A percentile compares a stretch with the other conserved stretches of the same genome.
phyloP scores from a whole-genome alignment of 2,113 vertebrate genomes.

The Falcunculus frontatus region DNA sequence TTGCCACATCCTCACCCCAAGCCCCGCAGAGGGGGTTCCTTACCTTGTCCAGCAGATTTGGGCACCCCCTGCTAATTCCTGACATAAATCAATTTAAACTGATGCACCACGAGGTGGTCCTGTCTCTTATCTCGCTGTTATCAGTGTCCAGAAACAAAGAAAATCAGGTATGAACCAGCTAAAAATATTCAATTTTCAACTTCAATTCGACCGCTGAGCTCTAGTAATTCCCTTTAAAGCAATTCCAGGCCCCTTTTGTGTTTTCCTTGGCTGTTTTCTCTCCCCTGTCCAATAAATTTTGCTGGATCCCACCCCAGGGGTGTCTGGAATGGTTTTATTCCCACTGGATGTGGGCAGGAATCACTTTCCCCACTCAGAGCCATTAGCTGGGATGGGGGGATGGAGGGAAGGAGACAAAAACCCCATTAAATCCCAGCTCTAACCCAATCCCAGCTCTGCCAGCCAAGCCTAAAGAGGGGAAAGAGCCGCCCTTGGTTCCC shows the following conservation, averaged over 20 bases:
- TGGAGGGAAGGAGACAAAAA: background rate
- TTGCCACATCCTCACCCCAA: fast-evolving
- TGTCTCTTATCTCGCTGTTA: fast-evolving
- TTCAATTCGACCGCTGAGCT: background rate
- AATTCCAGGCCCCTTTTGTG: background rate
- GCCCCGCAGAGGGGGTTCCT: background rate
- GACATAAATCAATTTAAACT: background rate
- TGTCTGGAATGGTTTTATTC: background rate
- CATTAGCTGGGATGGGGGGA: constrained; percentile 4
- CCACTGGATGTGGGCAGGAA: background rate
- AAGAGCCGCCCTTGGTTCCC: constrained; percentile 26
- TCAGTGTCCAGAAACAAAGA: fast-evolving
- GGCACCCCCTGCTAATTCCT: background rate
- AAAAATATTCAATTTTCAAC: background rate
- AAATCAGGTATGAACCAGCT: fast-evolving
- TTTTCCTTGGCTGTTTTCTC: background rate
- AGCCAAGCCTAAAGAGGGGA: background rate
- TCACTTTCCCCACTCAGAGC: constrained; percentile 10
- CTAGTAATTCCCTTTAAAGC: background rate
- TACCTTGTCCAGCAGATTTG: background rate
- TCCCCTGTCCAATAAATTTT: background rate
- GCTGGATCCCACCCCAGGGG: background rate
- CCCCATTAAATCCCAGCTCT: background rate
- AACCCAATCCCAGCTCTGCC: constrained; percentile 7
- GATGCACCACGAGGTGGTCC: fast-evolving